Evolutionary conservation across 2,888 invertebrate species (phyloP).

Genomic region (Lasioglossum pauxillum): DNA sequence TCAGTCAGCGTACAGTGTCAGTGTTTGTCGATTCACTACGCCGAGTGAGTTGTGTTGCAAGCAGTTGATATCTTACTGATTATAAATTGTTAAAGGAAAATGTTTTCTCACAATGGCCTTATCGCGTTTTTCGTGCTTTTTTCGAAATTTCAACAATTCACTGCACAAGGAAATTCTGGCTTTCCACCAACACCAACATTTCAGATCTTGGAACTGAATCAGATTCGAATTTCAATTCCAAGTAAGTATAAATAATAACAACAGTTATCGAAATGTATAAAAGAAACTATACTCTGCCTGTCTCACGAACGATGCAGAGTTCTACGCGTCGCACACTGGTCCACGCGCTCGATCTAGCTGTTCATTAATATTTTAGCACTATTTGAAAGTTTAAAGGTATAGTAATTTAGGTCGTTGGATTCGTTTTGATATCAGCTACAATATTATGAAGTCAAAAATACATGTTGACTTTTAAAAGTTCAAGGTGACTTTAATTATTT

Average conservation of each 20-base stretch:
- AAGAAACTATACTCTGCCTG: background rate
- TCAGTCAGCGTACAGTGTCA: background rate
- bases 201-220: constrained; percentile 79
- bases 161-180: constrained; percentile 13
- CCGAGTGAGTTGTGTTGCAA: background rate
- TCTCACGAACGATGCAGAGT: no score
- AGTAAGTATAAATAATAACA: constrained; percentile 63
- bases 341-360: no score
- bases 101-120: background rate
- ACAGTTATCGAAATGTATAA: background rate
- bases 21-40: background rate
- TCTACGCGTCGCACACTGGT: no score
- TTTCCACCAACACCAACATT: constrained; percentile 79
- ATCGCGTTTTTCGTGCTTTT: background rate
- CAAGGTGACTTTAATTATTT: no score
- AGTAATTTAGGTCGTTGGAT: no score
- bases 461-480: no score
- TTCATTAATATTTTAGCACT: no score
- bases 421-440: no score
- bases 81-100: background rate
- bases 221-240: constrained; percentile 83
- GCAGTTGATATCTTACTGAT: background rate
- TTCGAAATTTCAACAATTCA: background rate
- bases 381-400: no score
- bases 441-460: no score